Evolutionary conservation across 2,113 vertebrate species (phyloP), one percentile per base, ranked within the genome.

Genomic region (Tragelaphus strepsiceros): DNA sequence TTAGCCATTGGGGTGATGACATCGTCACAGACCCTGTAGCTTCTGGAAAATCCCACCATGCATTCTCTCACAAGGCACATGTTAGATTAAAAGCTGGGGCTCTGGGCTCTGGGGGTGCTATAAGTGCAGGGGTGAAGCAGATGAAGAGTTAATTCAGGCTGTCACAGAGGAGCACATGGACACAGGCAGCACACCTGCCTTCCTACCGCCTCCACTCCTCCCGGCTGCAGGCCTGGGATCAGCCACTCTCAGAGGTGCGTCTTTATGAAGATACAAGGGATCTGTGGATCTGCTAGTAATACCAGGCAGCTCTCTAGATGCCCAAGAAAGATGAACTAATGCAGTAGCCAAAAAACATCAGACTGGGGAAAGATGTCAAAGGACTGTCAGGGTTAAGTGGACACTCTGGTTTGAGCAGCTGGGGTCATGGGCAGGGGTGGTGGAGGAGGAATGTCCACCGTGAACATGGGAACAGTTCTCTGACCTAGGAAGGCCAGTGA

Each of bases 161-260:
- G 12, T 3, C 6, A 46, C 16, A 39, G 51, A 86, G 61, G 19
- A 0, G 0, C 32, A 4, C 61, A 17, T 0, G 1, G 24, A 62
- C 58, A n/a, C 58, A 19, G 59, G 43, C 22, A 4, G 49, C 56
- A 56, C 10, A 6, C 28, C 32, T 16, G 26, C 39, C 80, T 35
- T 53, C 88, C 53, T 46, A 49, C 21, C 0, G 59, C 77, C 59
- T 30, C 67, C 12, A 26, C 26, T 28, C 32, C 62, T 49, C 28
- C 49, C 26, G 21, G 59, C 46, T 21, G 13, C 0, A 2, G 77
- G 78, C 30, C 82, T 86, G 59, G 51, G 32, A 22, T 58, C 61
- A 30, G 8, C 54, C 14, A 2, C 14, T 19, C 49, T 88, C 95
- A 22, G 30, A 43, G 7, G 6, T 24, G 7, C 7, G 14, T 53